Evolutionary conservation across 2,888 invertebrate species (phyloP).

Genomic region (Drosophila trichaetosa): DNA sequence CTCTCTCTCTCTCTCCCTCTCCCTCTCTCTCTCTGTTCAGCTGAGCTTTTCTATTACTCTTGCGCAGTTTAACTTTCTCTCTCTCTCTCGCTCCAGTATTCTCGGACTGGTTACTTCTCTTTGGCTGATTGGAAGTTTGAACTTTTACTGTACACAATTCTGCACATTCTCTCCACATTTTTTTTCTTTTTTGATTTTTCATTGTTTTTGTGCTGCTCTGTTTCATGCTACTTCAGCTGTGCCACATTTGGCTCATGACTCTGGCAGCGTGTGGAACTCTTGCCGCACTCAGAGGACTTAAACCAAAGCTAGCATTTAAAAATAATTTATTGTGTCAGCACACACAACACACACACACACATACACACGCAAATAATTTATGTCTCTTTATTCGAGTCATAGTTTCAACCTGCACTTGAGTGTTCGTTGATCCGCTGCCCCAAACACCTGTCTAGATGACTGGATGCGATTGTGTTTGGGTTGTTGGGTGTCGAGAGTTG

Average conservation of each 20-base stretch:
- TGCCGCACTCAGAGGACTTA: conserved; percentile 10
- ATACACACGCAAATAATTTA: conserved; percentile 1
- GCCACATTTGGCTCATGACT: conserved; percentile 64
- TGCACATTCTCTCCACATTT: conserved; percentile 17
- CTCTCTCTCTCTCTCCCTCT: no score
- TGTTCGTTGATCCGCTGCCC: conserved; percentile 54
- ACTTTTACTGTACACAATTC: conserved; percentile 8
- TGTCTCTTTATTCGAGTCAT: conserved; percentile 33
- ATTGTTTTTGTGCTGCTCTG: conserved; percentile 51
- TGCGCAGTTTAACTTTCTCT: conserved; percentile 26
- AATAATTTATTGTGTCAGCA: conserved; percentile 47
- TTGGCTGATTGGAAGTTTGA: conserved; percentile 59
- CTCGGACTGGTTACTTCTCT: conserved; percentile 20
- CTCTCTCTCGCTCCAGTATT: conserved; percentile 9
- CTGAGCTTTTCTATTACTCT: conserved; percentile 20
- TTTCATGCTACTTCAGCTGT: conserved; percentile 43
- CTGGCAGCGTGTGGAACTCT: conserved; percentile 44
- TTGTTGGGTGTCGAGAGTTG: conserved; percentile 8
- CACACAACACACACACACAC: conserved; percentile 23
- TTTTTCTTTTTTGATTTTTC: conserved; percentile 19
- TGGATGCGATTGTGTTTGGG: conserved; percentile 20
- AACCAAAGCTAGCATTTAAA: conserved; percentile 37
- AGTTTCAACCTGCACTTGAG: conserved; percentile 29
- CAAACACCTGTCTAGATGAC: conserved; percentile 49
- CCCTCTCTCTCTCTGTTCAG: background rate